Evolutionary conservation across 2,888 invertebrate species (phyloP), one percentile per base, ranked within the genome.

Genomic region (Cataglyphis altisquamis): DNA sequence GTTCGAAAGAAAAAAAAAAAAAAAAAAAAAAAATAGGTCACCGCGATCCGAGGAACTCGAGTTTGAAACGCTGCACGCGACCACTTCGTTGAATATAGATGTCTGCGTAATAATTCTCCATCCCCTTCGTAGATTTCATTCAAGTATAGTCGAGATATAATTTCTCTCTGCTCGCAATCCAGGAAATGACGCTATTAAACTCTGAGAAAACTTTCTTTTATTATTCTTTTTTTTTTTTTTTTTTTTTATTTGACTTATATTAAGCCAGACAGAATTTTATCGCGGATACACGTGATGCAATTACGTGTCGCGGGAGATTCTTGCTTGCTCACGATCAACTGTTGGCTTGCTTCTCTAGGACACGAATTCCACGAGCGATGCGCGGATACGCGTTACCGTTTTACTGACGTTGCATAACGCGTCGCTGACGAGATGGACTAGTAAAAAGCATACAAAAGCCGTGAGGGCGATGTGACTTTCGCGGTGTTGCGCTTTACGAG

Each of bases 301-400:
- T 82, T 85, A 39, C 63, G 0, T 36, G 67, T 72, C 48, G 62
- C 41, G 82, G 60, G 60, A 6, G 52, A 15, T 15, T 73, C 60
- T 66, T 57, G 57, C 73, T 82, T 25, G 21, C 60, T 39, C 67
- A 55, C 52, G 70, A 80, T 82, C 62, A 66, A 77, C 83, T 63
- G 85, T 83, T 88, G 87, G 70, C 84, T 89, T 82, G 84, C 67
- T 45, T 82, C 82, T 90, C 86, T 83, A 82, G 83, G 90, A 90
- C 89, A 89, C 83, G 83, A 90, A 89, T 89, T 87, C 89, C 86
- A 72, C 66, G 55, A 73, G 25, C 45, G 60, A 70, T 72, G 45
- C 63, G 41, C 70, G 63, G 39, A 67, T 45, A 21, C 52, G 39
- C 78, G 82, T 78, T 81, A 82, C 48, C 77, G 78, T 84, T 90